Percentiles rank a stretch among this genome's conserved stretches.
Conservation (phyloP, 1,140 invertebrate species). For the Acromyrmex charruanus region DNA sequence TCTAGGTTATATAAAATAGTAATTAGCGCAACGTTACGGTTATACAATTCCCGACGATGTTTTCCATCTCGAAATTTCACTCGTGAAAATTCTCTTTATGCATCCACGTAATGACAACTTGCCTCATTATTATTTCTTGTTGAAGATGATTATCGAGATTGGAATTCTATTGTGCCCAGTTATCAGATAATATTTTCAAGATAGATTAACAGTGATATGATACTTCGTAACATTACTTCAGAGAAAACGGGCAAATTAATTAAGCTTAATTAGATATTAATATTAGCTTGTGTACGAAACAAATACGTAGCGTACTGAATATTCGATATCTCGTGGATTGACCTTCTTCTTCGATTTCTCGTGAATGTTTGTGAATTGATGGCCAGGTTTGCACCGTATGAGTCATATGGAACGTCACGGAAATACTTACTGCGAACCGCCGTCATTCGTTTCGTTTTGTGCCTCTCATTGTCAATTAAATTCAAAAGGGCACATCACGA, state of each 20-base stretch:
- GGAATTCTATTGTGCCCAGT: neutral
- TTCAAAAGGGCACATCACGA: slow-evolving; percentile 34
- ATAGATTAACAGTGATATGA: neutral
- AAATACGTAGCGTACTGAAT: neutral
- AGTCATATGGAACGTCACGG: slow-evolving; percentile 17
- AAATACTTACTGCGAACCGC: neutral
- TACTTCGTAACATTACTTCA: neutral
- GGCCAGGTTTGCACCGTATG: neutral
- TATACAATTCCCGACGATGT: slow-evolving; percentile 5
- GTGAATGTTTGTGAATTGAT: neutral
- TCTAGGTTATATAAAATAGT: slow-evolving; percentile 42
- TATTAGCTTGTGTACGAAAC: neutral
- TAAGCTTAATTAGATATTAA: neutral
- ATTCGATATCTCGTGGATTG: neutral
- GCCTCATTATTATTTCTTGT: slow-evolving; percentile 3
- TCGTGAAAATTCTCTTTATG: slow-evolving; percentile 25
- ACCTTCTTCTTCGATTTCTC: neutral
- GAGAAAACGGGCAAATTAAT: slow-evolving; percentile 3
- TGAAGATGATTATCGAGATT: neutral
- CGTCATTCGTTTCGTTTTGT: slow-evolving; percentile 18
- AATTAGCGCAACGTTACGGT: slow-evolving; percentile 27
- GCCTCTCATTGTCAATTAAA: neutral
- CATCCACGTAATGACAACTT: slow-evolving; percentile 27
- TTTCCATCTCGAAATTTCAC: slow-evolving; percentile 35
- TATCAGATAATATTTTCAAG: neutral